These are phyloP conservation scores for Pedionomus torquatus DNA, from an alignment of 2,113 vertebrate genomes.

Conservation along the genomic window DNA sequence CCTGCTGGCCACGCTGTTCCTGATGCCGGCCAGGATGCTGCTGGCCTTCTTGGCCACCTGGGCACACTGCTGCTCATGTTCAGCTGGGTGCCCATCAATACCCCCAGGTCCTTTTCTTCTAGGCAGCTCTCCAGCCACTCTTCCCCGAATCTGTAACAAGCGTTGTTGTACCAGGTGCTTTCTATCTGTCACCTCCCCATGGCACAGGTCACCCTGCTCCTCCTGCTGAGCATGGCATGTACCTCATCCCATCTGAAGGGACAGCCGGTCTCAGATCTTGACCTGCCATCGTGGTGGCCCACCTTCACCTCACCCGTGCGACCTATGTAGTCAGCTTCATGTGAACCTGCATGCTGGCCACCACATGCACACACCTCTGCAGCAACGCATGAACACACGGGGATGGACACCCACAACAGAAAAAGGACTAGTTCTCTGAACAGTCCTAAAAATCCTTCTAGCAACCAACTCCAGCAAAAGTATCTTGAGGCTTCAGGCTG, in stretches of 20 bases:
- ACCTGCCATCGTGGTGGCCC: rapidly evolving
- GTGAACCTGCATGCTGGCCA: rapidly evolving
- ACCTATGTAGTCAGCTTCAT: rapidly evolving
- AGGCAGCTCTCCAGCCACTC: too few species aligned
- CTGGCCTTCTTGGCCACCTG: too few species aligned
- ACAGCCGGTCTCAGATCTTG: neutral
- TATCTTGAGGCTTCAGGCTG: too few species aligned
- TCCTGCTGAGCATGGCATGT: rapidly evolving
- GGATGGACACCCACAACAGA: neutral
- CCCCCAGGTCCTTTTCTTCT: too few species aligned
- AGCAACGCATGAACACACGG: rapidly evolving
- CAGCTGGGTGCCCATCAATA: too few species aligned
- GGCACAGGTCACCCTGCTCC: neutral
- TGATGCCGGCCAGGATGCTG: too few species aligned
- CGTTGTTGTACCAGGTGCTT: neutral
- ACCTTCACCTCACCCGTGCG: neutral
- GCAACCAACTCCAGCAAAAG: neutral
- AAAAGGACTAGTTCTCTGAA: neutral
- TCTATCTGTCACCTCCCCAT: neutral
- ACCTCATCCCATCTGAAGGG: neutral
- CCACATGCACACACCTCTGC: neutral
- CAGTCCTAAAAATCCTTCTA: neutral
- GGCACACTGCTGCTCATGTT: too few species aligned
- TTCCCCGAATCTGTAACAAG: too few species aligned
- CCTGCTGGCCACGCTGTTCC: too few species aligned